Base-by-base conservation (phyloP, 2,797 vertebrate species). In the Sarcoramphus papa region DNA sequence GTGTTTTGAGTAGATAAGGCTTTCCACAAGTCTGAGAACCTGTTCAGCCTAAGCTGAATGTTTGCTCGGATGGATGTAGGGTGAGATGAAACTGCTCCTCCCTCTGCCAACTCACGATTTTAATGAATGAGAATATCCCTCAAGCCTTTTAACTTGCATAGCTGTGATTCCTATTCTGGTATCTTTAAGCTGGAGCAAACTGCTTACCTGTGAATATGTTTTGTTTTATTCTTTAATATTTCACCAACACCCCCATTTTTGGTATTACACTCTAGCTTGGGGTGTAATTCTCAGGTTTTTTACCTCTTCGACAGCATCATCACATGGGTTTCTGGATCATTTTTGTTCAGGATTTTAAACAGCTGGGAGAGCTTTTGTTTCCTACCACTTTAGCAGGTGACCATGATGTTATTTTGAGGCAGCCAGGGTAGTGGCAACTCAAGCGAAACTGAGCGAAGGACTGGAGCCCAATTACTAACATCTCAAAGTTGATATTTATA, bases 1-100 rank as follows among this genome's bases (percentile, higher is more conserved):
- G 18, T 79, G 18, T 75, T 85, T 54, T 88, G 53, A 67, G 67
- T 63, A 88, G 94, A 93, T 94, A 93, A 93, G 80, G 47, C 69
- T 87, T 92, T 84, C 70, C 68, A n/a, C 72, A 92, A 57, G 31
- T 69, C 70, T 94, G 50, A 88, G 65, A 94, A 95, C 93, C 73
- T 92, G 93, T 92, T 94, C 7, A 23, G 35, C 57, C 47, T 87
- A 84, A 84, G 63, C 9, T 53, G 40, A 54, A 35, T 93, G 40
- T 85, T 87, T 90, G 9, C 53, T 57, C 7, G 12, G 30, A 30
- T 50, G 50, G 50, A 53, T 91, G 24, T 68, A 88, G 68, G 51
- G 31, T 48, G 59, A 84, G 37, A 82, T 82, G 47, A 93, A 95
- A 84, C 75, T 91, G 65, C 53, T 90, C 56, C 85, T 94, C 87